Percentiles rank a stretch among this genome's conserved stretches.
phyloP scores from a whole-genome alignment of 2,797 vertebrate species.

The Pantherophis vulpinus region DNA sequence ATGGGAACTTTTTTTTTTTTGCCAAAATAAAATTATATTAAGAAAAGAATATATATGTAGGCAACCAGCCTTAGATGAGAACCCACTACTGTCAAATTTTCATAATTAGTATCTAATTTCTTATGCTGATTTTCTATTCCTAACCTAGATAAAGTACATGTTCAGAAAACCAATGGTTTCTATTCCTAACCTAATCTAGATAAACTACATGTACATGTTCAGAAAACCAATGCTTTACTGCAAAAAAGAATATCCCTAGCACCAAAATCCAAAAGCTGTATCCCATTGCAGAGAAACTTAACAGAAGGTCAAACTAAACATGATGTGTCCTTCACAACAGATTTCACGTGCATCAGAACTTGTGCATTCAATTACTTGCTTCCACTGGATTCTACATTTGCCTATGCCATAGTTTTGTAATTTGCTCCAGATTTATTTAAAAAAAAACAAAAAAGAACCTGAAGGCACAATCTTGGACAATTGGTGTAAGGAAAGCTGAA shows the following conservation, averaged over 20 bases:
- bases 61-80: constrained; percentile 30
- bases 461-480: constrained; percentile 51
- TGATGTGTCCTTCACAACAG: constrained; percentile 58
- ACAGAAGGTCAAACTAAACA: constrained; percentile 61
- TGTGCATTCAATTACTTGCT: constrained; percentile 58
- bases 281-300: constrained; percentile 57
- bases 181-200: constrained; percentile 62
- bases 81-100: constrained; percentile 16
- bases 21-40: neutral
- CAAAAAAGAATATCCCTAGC: constrained; percentile 61
- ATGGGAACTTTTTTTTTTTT: neutral
- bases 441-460: constrained; percentile 18
- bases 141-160: constrained; percentile 66
- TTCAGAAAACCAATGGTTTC: constrained; percentile 62
- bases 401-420: constrained; percentile 60
- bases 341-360: constrained; percentile 43
- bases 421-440: constrained; percentile 68
- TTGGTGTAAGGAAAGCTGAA: constrained; percentile 56
- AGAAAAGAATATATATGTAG: neutral
- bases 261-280: constrained; percentile 51
- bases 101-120: constrained; percentile 59
- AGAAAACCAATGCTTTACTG: constrained; percentile 64
- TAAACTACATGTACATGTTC: constrained; percentile 62
- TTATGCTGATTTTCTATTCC: constrained; percentile 62
- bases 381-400: constrained; percentile 55